A percentile compares a stretch with the other conserved stretches of the same genome.
Evolutionary conservation across 2,113 vertebrate genomes (phyloP).

Genomic region (Serilophus lunatus): DNA sequence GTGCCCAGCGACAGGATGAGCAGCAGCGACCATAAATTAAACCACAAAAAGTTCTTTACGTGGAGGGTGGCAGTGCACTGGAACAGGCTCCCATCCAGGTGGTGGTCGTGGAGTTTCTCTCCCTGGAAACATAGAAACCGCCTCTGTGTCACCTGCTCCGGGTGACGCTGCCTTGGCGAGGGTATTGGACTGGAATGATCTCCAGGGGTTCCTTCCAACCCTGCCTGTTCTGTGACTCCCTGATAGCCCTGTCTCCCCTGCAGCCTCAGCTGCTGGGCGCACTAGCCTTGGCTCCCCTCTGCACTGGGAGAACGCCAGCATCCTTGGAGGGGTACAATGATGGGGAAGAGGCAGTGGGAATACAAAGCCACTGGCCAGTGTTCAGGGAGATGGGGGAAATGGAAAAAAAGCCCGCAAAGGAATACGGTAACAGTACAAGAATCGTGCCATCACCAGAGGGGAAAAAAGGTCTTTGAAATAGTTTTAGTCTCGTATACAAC

Average conservation of each 20-base stretch:
- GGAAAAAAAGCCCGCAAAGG: background rate
- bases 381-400: fast-evolving
- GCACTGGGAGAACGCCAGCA: background rate
- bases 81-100: background rate
- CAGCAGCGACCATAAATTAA: background rate
- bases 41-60: background rate
- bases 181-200: background rate
- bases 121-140: background rate
- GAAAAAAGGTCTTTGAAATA: fast-evolving
- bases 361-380: fast-evolving
- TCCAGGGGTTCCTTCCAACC: background rate
- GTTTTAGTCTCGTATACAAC: fast-evolving
- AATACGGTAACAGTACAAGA: fast-evolving
- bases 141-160: background rate
- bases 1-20: background rate
- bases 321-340: background rate
- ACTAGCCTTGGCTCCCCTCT: background rate
- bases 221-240: fast-evolving
- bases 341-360: background rate
- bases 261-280: background rate
- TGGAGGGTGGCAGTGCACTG: background rate
- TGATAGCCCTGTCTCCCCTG: background rate
- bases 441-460: fast-evolving
- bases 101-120: background rate
- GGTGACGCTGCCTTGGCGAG: background rate